Percentiles rank a stretch among this genome's conserved stretches.
These are phyloP conservation scores for Zonotrichia leucophrys DNA, from an alignment of 2,113 vertebrate genomes.

Conservation along the genomic window DNA sequence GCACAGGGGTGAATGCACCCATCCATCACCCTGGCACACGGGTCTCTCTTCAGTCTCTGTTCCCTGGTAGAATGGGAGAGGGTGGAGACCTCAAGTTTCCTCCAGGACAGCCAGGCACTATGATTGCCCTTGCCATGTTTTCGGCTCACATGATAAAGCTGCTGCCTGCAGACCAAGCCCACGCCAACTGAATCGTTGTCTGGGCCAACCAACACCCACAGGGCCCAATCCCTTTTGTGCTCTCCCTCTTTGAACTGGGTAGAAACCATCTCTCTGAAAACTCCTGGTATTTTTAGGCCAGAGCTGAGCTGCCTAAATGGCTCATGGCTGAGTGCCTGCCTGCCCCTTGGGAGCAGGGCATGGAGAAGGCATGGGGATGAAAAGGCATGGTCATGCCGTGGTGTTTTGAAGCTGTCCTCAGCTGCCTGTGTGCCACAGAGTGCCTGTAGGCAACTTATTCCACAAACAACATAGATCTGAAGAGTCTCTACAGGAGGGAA, in stretches of 20 bases:
- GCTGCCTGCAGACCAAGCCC: not conserved
- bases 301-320: not conserved
- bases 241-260: slow-evolving; percentile 7
- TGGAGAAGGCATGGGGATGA: not conserved
- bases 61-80: not conserved
- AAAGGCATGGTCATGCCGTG: not conserved
- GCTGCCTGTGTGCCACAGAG: not conserved
- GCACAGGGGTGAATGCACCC: not conserved
- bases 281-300: slow-evolving; percentile 26
- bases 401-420: not conserved
- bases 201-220: not conserved
- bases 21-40: not conserved
- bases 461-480: not conserved
- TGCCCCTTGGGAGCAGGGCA: not conserved
- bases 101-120: not conserved
- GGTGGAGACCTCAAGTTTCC: not conserved
- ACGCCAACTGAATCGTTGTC: not conserved
- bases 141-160: not conserved
- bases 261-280: slow-evolving; percentile 12
- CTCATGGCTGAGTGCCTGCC: not conserved
- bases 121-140: not conserved
- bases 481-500: not conserved
- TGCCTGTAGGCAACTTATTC: not conserved
- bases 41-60: not conserved
- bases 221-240: not conserved